These are phyloP conservation scores for Labroides dimidiatus DNA, from an alignment of 2,797 vertebrate species.

Conservation along the genomic window DNA sequence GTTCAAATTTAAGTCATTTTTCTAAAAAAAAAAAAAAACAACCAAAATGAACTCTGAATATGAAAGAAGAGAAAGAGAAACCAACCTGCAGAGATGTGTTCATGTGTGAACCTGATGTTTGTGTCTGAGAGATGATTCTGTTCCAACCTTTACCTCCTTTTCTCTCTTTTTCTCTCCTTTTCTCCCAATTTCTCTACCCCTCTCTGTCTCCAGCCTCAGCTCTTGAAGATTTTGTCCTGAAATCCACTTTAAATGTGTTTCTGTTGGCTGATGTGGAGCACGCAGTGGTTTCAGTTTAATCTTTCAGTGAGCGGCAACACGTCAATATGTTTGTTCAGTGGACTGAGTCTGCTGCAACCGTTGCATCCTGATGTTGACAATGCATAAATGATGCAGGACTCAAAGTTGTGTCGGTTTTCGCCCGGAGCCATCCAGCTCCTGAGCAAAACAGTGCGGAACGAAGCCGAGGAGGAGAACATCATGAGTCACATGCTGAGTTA, in stretches of 20 bases:
- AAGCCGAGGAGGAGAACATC: constrained; percentile 39
- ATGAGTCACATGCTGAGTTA: constrained; percentile 17
- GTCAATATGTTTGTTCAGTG: constrained; percentile 74
- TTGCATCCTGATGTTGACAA: constrained; percentile 74
- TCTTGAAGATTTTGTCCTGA: constrained; percentile 1
- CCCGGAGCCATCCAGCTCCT: constrained; percentile 62
- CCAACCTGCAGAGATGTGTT: too few relatives aligned
- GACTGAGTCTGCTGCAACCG: constrained; percentile 63
- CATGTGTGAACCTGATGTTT: too few relatives aligned
- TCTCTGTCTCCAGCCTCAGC: constrained; percentile 11
- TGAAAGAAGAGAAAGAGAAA: constrained; percentile 2
- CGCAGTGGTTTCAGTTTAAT: constrained; percentile 72
- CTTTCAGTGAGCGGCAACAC: constrained; percentile 66
- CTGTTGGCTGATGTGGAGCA: constrained; percentile 20
- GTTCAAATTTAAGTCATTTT: too few relatives aligned
- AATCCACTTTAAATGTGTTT: constrained; percentile 47
- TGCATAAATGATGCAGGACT: constrained; percentile 81
- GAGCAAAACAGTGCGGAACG: constrained; percentile 51
- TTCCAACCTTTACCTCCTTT: neutral
- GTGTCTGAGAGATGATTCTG: too few relatives aligned
- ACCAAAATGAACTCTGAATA: neutral
- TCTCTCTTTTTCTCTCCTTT: too few relatives aligned
- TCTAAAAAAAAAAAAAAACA: too few relatives aligned
- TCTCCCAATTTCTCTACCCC: too few relatives aligned
- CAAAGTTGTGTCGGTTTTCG: constrained; percentile 71